phyloP scores from a whole-genome alignment of 2,888 invertebrate genomes.

The Conistra vaccinii region DNA sequence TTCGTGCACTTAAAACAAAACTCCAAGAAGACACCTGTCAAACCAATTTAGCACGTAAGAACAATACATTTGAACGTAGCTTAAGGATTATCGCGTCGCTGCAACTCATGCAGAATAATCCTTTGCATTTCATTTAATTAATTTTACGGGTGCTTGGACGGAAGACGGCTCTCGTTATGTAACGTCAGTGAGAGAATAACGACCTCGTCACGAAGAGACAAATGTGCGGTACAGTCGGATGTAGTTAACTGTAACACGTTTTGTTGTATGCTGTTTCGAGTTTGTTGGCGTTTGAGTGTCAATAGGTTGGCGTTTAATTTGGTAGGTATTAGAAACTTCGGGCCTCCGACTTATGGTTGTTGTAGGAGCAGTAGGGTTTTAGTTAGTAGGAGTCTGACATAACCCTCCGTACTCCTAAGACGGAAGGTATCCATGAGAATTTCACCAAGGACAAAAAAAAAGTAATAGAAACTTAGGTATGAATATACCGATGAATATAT shows the following conservation, averaged over 20 bases:
- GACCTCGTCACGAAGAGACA: slow-evolving; percentile 47
- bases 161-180: slow-evolving; percentile 70
- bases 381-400: not conserved
- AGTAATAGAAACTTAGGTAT: too few species aligned
- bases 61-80: slow-evolving; percentile 56
- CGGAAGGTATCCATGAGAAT: not conserved
- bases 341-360: not conserved
- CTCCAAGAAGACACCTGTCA: slow-evolving; percentile 13
- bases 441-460: not conserved
- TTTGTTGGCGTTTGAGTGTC: slow-evolving; percentile 22
- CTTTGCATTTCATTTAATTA: slow-evolving; percentile 81
- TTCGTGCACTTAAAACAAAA: too few species aligned
- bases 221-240: slow-evolving; percentile 54
- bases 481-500: too few species aligned
- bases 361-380: not conserved
- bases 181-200: slow-evolving; percentile 65
- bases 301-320: slow-evolving; percentile 6
- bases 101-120: slow-evolving; percentile 73
- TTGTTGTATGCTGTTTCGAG: not conserved
- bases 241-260: slow-evolving; percentile 22
- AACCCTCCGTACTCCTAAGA: not conserved
- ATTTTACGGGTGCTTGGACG: slow-evolving; percentile 76
- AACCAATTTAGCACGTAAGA: slow-evolving; percentile 61
- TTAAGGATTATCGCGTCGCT: slow-evolving; percentile 67
- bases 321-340: not conserved